These are phyloP conservation scores for Volucella inanis DNA, from an alignment of 2,888 invertebrate genomes.

Conservation along the genomic window DNA sequence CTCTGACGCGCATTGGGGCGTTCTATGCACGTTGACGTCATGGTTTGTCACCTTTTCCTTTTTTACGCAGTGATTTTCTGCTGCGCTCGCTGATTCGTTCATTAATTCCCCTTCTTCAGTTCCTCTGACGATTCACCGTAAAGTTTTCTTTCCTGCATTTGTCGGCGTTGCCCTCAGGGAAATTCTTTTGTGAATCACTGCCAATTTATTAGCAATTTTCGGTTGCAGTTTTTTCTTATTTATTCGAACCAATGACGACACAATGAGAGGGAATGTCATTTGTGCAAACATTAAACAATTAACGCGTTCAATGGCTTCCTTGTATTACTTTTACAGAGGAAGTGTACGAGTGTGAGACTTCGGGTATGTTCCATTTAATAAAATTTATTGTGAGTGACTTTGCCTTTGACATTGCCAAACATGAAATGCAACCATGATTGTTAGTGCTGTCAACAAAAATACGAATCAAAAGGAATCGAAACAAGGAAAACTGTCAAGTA, in stretches of 20 bases:
- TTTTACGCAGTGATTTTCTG: conserved; percentile 35
- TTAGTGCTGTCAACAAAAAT: neutral
- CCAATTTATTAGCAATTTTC: conserved; percentile 1
- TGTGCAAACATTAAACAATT: conserved; percentile 14
- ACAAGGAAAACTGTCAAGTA: conserved; percentile 32
- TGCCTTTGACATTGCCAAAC: too few relatives aligned
- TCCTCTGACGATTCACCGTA: neutral
- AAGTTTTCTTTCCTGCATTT: conserved; percentile 11
- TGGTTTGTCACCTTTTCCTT: conserved; percentile 29
- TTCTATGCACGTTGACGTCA: conserved; percentile 5
- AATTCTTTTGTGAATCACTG: neutral
- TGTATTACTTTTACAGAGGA: conserved; percentile 25
- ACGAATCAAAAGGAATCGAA: neutral
- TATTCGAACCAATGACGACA: neutral
- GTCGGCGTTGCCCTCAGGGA: neutral
- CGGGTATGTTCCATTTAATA: conserved; percentile 34
- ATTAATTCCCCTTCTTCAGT: conserved; percentile 7
- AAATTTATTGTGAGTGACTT: conserved; percentile 15
- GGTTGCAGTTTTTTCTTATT: conserved; percentile 6
- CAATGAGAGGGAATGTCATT: neutral
- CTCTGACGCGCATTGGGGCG: conserved; percentile 17
- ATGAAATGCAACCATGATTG: conserved; percentile 17
- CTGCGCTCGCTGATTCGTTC: conserved; percentile 42
- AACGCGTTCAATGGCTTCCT: conserved; percentile 47
- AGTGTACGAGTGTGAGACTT: conserved; percentile 8